phyloP scores from a whole-genome alignment of 64 coral and sea anemone species.

The Stichodactyla helianthus region DNA sequence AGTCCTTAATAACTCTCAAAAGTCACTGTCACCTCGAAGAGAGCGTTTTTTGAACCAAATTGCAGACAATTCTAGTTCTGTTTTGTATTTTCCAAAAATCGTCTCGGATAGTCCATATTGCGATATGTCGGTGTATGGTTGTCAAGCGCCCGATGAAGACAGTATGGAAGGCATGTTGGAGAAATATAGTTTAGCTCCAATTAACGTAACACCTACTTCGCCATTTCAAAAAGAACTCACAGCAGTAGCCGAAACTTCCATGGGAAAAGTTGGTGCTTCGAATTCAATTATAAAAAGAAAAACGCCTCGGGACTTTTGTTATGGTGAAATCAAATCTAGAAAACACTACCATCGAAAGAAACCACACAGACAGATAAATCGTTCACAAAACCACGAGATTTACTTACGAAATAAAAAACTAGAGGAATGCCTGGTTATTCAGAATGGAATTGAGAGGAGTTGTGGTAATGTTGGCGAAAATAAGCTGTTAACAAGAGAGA shows the following conservation, averaged over 20 bases:
- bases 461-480: background rate
- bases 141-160: background rate
- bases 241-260: background rate
- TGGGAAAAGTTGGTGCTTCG: background rate
- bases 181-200: background rate
- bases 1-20: background rate
- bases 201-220: background rate
- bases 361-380: background rate
- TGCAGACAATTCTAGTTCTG: background rate
- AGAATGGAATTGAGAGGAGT: constrained; percentile 46
- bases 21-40: background rate
- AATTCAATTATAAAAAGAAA: background rate
- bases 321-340: background rate
- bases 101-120: background rate
- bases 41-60: background rate
- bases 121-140: background rate
- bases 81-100: constrained; percentile 8
- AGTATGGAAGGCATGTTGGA: background rate
- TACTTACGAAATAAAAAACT: constrained; percentile 17
- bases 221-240: constrained; percentile 1
- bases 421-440: constrained; percentile 54
- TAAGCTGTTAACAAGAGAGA: constrained; percentile 32
- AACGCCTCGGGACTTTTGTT: background rate
- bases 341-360: background rate
- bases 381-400: background rate